Base-by-base conservation (phyloP, 2,113 vertebrate genomes). In the Macquaria australasica region DNA sequence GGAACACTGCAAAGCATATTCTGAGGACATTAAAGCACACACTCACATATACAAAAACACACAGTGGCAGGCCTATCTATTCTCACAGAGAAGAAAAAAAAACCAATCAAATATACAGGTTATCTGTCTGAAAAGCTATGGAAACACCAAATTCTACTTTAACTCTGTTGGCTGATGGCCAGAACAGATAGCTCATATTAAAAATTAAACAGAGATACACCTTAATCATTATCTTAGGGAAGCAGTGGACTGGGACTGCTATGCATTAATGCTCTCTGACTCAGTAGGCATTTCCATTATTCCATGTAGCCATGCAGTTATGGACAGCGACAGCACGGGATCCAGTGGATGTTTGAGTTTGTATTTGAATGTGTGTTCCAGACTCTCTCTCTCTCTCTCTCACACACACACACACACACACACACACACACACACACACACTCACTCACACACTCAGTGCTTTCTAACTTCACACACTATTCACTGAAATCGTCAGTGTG, bases 141-240 rank as follows among this genome's bases (percentile, higher is more conserved):
- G 82, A 93, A 94, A 94, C 76, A 90, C 69, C 77, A 84, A 80
- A 84, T 92, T 94, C 82, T 88, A 59, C 77, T 88, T 87, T 67
- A 78, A 90, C 62, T 76, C 81, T 66, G 50, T 63, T 95, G 95
- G 91, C 93, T 94, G 91, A 93, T 92, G 82, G 89, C 87, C 92
- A 95, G 92, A 78, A 43, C 20, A 95, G 94, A 94, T 95, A 82
- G 83, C 93, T 92, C 83, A 85, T 92, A 92, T 94, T 91, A 95
- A 95, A 84, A 93, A 96, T 95, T 93, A 87, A 96, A 96, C 88
- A 66, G 93, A 91, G 83, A 77, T 76, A 93, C 63, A 75, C 82
- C 87, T 89, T 95, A 94, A 95, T 96, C 95, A 96, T 91, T 92
- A 94, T 75, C 89, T 93, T 84, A 89, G 82, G 41, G 73, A 91